These are phyloP conservation scores for Cairina moschata DNA, from an alignment of 2,113 vertebrate species.

Conservation along the genomic window DNA sequence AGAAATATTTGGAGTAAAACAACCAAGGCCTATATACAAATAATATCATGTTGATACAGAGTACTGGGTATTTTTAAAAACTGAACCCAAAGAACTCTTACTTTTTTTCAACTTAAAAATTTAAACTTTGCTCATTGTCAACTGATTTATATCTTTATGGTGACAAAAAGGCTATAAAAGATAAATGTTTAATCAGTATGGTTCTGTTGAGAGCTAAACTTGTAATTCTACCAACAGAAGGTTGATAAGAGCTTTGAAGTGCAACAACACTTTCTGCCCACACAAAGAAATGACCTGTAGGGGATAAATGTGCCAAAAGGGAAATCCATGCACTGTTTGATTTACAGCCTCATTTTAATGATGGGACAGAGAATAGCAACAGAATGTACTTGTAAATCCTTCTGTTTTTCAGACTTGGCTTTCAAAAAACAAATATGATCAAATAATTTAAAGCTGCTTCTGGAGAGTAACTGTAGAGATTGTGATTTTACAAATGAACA, in stretches of 20 bases:
- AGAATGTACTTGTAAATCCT: slow-evolving; percentile 44
- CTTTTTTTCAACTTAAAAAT: neutral
- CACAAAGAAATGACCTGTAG: neutral
- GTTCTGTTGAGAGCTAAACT: slow-evolving; percentile 21
- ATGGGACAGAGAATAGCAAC: slow-evolving; percentile 36
- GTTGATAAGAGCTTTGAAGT: slow-evolving; percentile 30
- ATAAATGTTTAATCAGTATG: slow-evolving; percentile 37
- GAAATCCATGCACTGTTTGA: slow-evolving; percentile 51
- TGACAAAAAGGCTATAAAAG: neutral
- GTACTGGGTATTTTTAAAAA: neutral
- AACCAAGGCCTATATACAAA: neutral
- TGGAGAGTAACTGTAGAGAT: neutral
- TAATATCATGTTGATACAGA: rapidly evolving
- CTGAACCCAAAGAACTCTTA: neutral
- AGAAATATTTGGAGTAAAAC: neutral
- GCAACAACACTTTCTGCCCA: neutral
- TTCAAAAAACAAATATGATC: slow-evolving; percentile 8
- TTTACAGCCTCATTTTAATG: slow-evolving; percentile 42
- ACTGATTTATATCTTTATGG: neutral
- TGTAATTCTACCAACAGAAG: slow-evolving; percentile 2
- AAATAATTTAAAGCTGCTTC: slow-evolving; percentile 42
- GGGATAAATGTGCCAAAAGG: slow-evolving; percentile 49
- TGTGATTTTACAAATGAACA: neutral
- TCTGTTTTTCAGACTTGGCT: slow-evolving; percentile 36
- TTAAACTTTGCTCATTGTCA: neutral